Percentiles rank a stretch among this genome's conserved stretches.
Evolutionary conservation across 2,888 invertebrate species (phyloP).

Genomic region (Margaritifera margaritifera): DNA sequence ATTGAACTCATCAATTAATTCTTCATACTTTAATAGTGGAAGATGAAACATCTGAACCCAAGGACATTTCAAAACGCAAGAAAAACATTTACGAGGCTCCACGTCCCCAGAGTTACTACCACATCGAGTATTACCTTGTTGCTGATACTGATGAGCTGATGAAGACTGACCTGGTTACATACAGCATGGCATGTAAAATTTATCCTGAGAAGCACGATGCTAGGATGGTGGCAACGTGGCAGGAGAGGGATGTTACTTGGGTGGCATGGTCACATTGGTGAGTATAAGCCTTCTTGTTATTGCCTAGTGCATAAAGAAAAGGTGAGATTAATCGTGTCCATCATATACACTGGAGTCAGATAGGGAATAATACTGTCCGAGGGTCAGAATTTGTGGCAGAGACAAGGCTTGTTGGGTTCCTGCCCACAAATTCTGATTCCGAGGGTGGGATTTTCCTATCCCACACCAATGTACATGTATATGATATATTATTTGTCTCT

Average conservation of each 20-base stretch:
- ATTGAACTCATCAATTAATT: neutral
- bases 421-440: no score
- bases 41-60: constrained; percentile 55
- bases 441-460: no score
- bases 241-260: constrained; percentile 70
- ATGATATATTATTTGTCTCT: no score
- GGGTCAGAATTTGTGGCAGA: no score
- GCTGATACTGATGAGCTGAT: constrained; percentile 65
- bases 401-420: no score
- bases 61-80: constrained; percentile 57
- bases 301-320: no score
- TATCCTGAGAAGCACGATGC: constrained; percentile 69
- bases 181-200: constrained; percentile 69
- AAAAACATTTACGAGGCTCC: constrained; percentile 68
- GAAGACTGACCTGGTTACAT: constrained; percentile 69
- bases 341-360: no score
- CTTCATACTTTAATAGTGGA: constrained; percentile 39
- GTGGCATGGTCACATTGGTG: constrained; percentile 71
- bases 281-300: neutral
- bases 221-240: constrained; percentile 69
- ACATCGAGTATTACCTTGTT: constrained; percentile 68
- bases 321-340: no score
- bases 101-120: constrained; percentile 68
- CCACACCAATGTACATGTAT: no score
- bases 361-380: no score